phyloP scores from a whole-genome alignment of 2,113 vertebrate species.

The Falcunculus frontatus region DNA sequence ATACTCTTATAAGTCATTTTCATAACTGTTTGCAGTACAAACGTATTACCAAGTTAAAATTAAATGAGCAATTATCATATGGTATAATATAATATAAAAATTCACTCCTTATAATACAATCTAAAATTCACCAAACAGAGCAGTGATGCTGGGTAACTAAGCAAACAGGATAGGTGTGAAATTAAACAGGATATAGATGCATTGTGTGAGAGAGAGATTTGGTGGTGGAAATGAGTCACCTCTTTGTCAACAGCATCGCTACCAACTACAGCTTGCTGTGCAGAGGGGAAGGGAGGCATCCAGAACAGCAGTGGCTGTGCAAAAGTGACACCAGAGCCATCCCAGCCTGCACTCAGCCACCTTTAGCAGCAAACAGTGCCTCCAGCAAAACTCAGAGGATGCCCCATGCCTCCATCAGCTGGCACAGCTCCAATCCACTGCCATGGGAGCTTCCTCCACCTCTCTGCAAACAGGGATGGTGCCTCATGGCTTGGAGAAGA shows the following conservation, averaged over 20 bases:
- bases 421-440: not conserved
- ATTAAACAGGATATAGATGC: conserved; percentile 47
- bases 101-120: not conserved
- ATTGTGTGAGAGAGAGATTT: not conserved
- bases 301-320: not conserved
- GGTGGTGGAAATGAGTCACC: conserved; percentile 49
- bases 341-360: not conserved
- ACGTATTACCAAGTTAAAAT: not conserved
- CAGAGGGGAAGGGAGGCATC: not conserved
- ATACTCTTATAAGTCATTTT: not conserved
- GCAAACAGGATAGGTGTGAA: conserved; percentile 59
- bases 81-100: not conserved
- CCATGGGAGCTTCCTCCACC: not conserved
- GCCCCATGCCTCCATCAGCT: not conserved
- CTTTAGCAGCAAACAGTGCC: not conserved
- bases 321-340: not conserved
- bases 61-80: conserved; percentile 12
- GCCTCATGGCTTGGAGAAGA: not conserved
- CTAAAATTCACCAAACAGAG: not conserved
- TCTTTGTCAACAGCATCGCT: not conserved
- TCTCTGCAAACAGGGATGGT: not conserved
- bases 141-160: not conserved
- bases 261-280: not conserved
- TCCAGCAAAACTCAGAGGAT: not conserved
- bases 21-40: conserved; percentile 2